Evolutionary conservation across 2,888 invertebrate genomes (phyloP), one percentile per base, ranked within the genome.

Genomic region (Drosophila fungiperda): DNA sequence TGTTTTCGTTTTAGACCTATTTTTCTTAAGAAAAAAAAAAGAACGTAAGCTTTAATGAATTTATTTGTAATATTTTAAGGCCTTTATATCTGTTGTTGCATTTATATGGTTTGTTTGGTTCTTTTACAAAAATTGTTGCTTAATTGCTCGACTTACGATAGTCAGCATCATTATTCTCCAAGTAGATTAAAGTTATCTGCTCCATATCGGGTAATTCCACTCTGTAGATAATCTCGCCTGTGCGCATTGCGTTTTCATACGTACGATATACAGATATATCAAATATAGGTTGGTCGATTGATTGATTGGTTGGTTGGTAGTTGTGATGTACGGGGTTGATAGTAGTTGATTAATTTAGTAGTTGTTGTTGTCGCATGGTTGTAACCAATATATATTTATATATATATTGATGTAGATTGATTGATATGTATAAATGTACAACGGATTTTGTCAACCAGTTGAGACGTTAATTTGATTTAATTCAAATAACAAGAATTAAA

Each of bases 161-260:
- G 93, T 93, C 93, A 93, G 93, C 93, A 93, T 93, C 93, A 90
- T 89, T 93, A 96, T 97, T 96, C 96, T 97, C 97, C 96, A 97
- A 96, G 96, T 97, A 97, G 95, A 97, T 97, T 95, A 97, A 96
- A 94, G 97, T 97, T 94, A 97, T 96, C 96, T 97, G 97, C 96
- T 97, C 97, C 97, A 97, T 96, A 96, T 97, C 96, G 94, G 97
- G 97, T 95, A 97, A 96, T 96, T 97, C 96, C 96, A 97, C 97
- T 95, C 97, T 96, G 95, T 96, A 97, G 96, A 97, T 96, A 96
- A 97, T 97, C 96, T 97, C 97, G 95, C 96, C 96, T 95, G 94
- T 94, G 76, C 78, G 71, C 75, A 68, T 71, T 71, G 69, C 65
- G 65, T 66, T 38, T 70, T 63, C 66, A 64, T 68, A 77, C 45